These are phyloP conservation scores for Kuschelorhynchus macadamiae DNA, from an alignment of 2,888 invertebrate genomes.

Conservation along the genomic window DNA sequence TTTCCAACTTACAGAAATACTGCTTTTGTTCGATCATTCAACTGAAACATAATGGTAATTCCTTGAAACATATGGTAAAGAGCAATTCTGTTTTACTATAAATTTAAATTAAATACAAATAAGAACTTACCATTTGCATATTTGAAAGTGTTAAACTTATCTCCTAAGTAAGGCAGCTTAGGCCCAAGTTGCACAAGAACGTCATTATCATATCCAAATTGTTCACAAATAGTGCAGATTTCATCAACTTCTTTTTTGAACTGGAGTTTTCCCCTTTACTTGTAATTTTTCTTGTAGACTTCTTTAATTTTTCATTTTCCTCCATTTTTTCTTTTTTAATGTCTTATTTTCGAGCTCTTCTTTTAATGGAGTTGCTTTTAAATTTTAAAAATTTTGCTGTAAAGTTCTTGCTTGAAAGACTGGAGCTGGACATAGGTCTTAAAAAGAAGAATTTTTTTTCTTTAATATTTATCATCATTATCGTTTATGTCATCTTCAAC, in stretches of 20 bases:
- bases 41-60: too few species aligned
- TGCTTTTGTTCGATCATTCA: too few species aligned
- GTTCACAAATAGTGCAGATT: background rate
- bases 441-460: slow-evolving; percentile 14
- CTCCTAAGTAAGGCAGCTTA: too few species aligned
- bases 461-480: slow-evolving; percentile 7
- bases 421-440: slow-evolving; percentile 25
- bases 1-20: too few species aligned
- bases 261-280: background rate
- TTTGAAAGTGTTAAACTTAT: too few species aligned
- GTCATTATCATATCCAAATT: slow-evolving; percentile 1
- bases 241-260: background rate
- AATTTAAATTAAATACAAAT: too few species aligned
- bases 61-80: too few species aligned
- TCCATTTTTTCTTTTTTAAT: background rate
- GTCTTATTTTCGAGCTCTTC: background rate
- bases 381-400: slow-evolving; percentile 25
- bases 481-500: slow-evolving; percentile 19
- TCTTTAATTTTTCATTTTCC: too few species aligned
- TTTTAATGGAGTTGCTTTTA: background rate
- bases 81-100: too few species aligned
- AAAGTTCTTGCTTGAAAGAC: slow-evolving; percentile 21
- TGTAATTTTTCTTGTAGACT: background rate
- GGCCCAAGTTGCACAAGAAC: slow-evolving; percentile 2
- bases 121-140: too few species aligned